Evolutionary conservation across 2,888 invertebrate species (phyloP), one percentile per base, ranked within the genome.

Genomic region (Coleophora flavipennella): DNA sequence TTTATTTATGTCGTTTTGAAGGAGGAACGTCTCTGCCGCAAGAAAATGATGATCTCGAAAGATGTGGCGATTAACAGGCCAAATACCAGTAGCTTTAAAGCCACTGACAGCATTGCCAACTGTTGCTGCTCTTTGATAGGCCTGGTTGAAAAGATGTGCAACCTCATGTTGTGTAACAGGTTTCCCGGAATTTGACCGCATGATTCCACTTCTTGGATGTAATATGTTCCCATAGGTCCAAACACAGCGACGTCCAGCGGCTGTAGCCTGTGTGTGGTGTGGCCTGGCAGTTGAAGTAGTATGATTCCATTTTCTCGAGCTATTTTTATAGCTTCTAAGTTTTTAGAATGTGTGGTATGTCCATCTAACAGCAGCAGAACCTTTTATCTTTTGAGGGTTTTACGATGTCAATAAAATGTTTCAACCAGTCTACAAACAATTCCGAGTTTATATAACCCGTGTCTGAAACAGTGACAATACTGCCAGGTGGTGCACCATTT

Each of bases 281-380:
- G 50, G 8, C 43, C 41, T n/a, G 48, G 48, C 8, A 51, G 40
- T 13, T 41, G 40, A n/a, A 51, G 28, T 41, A 51, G 41, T 9
- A 46, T 32, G 13, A 49, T 40, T 4, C 44, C 45, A 31, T 47
- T 40, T 7, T 46, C 41, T 9, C 45, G 40, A 29, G 51, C 48
- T 31, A 42, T 12, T 27, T 39, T 13, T 8, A 50, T 46, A 3
- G 47, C 48, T 29, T 49, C 45, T 8, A 48, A 26, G 25, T 48
- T 51, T 39, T 46, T 49, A 6, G 46, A 43, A 34, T 51, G 48
- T 8, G 42, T 48, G 9, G 38, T 32, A 39, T 51, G 49, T 7
- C 49, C 51, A 44, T 49, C 48, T 13, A 48, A 33, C 8, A 47
- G 13, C 10, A 51, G 45, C 8, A 49, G 14, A 14, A 45, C 43